phyloP scores from a whole-genome alignment of 2,113 vertebrate species.

The Nycticryphes semicollaris region DNA sequence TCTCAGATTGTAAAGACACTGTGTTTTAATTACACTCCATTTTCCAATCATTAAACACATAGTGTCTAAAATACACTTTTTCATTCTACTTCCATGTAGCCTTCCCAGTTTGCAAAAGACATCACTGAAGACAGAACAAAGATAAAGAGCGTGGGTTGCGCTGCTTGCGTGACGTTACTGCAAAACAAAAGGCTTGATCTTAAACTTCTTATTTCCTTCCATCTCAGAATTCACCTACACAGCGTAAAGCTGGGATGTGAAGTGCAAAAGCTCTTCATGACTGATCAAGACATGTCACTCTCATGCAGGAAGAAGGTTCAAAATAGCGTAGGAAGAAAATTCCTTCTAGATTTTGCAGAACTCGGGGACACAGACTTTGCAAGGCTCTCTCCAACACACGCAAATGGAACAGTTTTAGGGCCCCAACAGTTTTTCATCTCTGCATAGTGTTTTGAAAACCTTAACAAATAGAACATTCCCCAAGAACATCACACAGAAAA shows the following conservation, averaged over 20 bases:
- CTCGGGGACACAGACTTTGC: neutral
- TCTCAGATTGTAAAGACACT: neutral
- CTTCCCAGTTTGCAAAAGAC: neutral
- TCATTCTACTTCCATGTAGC: neutral
- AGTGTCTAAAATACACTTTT: neutral
- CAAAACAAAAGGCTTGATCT: neutral
- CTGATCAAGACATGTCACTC: neutral
- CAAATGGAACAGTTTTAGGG: neutral
- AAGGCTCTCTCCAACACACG: neutral
- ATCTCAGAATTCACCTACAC: slow-evolving; percentile 17
- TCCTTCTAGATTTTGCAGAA: neutral
- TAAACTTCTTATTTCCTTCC: neutral
- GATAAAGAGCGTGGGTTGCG: neutral
- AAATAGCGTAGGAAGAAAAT: neutral
- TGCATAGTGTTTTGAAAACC: neutral
- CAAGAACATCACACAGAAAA: neutral
- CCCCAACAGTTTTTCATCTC: neutral
- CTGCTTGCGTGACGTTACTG: neutral
- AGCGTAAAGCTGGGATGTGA: neutral
- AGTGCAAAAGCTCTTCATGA: slow-evolving; percentile 2
- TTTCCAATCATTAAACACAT: neutral
- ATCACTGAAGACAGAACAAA: neutral
- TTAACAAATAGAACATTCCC: neutral
- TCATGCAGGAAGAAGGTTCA: neutral
- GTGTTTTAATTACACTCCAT: neutral